Conservation (phyloP, 2,113 vertebrate species). For the Sapayoa aenigma region DNA sequence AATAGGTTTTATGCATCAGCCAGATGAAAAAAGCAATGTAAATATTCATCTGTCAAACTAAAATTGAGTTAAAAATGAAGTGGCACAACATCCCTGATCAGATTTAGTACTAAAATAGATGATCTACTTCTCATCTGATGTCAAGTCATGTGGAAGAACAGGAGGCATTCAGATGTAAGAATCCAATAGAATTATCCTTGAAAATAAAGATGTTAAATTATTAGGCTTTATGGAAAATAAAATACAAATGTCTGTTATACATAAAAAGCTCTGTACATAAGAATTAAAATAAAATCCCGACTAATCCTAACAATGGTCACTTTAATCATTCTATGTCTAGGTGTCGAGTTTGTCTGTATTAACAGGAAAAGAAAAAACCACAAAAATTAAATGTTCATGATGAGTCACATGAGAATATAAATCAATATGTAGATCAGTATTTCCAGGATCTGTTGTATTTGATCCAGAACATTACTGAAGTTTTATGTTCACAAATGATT, state of each 20-base stretch:
- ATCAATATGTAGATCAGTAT: background rate
- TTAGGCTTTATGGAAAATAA: background rate
- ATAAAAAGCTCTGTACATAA: background rate
- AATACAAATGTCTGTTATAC: background rate
- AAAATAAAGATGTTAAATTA: background rate
- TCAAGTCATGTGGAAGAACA: background rate
- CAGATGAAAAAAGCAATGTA: background rate
- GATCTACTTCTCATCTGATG: background rate
- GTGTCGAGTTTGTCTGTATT: background rate
- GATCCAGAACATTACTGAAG: background rate
- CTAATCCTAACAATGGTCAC: background rate
- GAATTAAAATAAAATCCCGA: background rate
- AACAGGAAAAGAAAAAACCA: rapidly evolving
- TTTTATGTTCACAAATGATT: background rate
- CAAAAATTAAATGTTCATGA: background rate
- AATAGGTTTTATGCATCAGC: background rate
- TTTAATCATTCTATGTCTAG: background rate
- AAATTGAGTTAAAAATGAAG: slow-evolving; percentile 15
- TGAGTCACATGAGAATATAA: background rate
- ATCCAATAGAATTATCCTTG: background rate
- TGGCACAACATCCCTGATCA: background rate
- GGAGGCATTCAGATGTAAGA: background rate
- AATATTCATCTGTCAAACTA: background rate
- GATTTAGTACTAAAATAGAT: background rate
- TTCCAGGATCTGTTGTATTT: background rate